Conservation (phyloP, 53 echinoderm and acorn worm genomes). For the Stichopus horrens region DNA sequence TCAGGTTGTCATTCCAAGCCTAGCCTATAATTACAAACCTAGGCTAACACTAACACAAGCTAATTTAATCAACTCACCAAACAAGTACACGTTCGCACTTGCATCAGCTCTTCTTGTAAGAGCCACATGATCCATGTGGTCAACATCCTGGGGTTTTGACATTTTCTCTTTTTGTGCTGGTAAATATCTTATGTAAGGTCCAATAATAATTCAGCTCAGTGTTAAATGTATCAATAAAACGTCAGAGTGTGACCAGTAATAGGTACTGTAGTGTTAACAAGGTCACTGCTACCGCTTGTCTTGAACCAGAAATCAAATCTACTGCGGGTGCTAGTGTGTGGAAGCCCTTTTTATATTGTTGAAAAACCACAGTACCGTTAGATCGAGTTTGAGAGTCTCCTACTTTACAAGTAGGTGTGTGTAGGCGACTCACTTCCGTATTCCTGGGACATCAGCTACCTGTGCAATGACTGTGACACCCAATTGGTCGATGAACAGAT, state of each 20-base stretch:
- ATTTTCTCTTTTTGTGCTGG: background rate
- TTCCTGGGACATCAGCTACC: constrained; percentile 1
- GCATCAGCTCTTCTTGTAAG: constrained; percentile 53
- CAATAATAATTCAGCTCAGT: no score
- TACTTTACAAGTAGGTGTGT: constrained; percentile 2
- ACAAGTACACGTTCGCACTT: constrained; percentile 58
- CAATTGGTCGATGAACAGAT: background rate
- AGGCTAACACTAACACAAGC: no score
- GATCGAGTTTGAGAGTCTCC: background rate
- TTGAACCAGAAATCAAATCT: no score
- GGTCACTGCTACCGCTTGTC: no score
- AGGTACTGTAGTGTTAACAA: background rate
- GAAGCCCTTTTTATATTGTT: no score
- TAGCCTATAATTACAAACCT: no score
- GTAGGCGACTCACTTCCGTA: background rate
- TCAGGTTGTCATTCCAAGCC: no score
- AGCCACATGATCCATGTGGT: constrained; percentile 32
- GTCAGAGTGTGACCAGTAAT: background rate
- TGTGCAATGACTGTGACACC: background rate
- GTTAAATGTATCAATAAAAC: no score
- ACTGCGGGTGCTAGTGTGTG: no score
- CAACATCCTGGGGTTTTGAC: constrained; percentile 14
- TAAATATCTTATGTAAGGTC: background rate
- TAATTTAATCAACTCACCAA: constrained; percentile 44
- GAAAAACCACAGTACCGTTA: no score